phyloP scores from a whole-genome alignment of 2,888 invertebrate species.

The Amiota communis region DNA sequence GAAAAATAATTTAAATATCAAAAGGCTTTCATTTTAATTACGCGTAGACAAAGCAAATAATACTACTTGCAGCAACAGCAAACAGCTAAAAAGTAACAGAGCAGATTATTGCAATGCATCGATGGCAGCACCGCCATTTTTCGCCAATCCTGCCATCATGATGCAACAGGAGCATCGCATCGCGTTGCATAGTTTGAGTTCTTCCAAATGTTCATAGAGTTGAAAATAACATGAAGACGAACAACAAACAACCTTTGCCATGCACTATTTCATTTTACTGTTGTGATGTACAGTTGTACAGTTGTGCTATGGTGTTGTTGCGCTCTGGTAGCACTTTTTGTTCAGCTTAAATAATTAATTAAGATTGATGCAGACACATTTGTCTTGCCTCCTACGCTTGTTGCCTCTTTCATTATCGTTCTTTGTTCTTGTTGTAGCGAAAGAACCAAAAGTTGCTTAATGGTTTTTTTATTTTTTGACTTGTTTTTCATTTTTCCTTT shows the following conservation, averaged over 20 bases:
- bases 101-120: neutral
- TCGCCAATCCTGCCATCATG: slow-evolving; percentile 43
- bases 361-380: slow-evolving; percentile 68
- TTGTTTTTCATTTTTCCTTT: neutral
- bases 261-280: slow-evolving; percentile 56
- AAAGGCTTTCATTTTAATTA: slow-evolving; percentile 68
- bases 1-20: slow-evolving; percentile 68
- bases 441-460: slow-evolving; percentile 63
- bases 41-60: slow-evolving; percentile 53
- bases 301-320: slow-evolving; percentile 24
- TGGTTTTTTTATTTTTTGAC: neutral
- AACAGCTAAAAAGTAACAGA: no score
- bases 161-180: slow-evolving; percentile 33
- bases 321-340: slow-evolving; percentile 37
- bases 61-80: neutral
- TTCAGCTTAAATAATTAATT: slow-evolving; percentile 67
- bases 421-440: slow-evolving; percentile 49
- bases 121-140: neutral
- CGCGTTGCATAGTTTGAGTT: no score
- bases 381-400: slow-evolving; percentile 44
- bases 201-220: neutral
- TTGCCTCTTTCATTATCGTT: slow-evolving; percentile 3
- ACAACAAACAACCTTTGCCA: neutral
- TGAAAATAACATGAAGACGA: slow-evolving; percentile 24
- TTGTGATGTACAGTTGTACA: no score